A percentile compares a stretch with the other conserved stretches of the same genome.
Evolutionary conservation across 2,888 invertebrate genomes (phyloP).

Genomic region (Calliphora vomitoria): DNA sequence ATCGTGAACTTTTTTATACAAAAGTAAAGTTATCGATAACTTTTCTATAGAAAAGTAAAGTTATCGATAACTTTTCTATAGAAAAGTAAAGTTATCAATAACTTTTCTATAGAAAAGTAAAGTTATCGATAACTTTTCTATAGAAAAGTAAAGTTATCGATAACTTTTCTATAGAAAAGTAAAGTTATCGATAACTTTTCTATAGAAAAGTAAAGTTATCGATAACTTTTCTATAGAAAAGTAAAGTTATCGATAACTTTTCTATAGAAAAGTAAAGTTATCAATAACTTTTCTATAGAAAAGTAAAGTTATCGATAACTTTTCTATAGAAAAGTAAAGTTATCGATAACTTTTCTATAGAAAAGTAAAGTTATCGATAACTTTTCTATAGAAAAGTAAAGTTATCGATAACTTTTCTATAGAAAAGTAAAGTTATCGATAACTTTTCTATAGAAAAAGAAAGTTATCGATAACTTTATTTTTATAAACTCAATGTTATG

Average conservation of each 20-base stretch:
- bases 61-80: constrained; percentile 2
- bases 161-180: neutral
- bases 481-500: too few relatives aligned
- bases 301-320: neutral
- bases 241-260: neutral
- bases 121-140: neutral
- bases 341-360: constrained; percentile 3
- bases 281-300: too few relatives aligned
- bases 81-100: neutral
- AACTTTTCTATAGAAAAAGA: too few relatives aligned
- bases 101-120: neutral
- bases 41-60: neutral
- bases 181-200: neutral
- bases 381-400: neutral
- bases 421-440: neutral
- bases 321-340: neutral
- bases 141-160: neutral
- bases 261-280: too few relatives aligned
- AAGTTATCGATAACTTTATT: too few relatives aligned
- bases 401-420: neutral
- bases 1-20: too few relatives aligned
- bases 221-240: neutral
- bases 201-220: neutral
- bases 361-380: neutral
- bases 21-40: neutral